Evolutionary conservation across 2,888 invertebrate species (phyloP), one percentile per base, ranked within the genome.

Genomic region (Belgica antarctica): DNA sequence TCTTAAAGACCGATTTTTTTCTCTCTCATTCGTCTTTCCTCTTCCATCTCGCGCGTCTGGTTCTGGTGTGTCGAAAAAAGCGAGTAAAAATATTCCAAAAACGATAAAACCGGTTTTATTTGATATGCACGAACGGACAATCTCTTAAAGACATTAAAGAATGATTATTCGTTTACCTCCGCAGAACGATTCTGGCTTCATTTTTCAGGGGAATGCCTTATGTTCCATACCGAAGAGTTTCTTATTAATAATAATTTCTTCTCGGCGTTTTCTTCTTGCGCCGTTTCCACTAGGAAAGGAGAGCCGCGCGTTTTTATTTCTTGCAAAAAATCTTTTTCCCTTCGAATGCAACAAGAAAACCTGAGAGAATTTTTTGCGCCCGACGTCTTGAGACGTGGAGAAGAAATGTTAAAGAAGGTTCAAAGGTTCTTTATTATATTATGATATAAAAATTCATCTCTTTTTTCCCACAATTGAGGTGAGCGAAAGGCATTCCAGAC

Each of bases 401-500:
- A 52, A 52, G 17, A 52, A 22, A 52, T 22, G 3, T 7, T 52
- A 22, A 27, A 28, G 24, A 63, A 8, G 36, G 63, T 63, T 63
- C 63, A 63, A 63, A 63, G 63, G 63, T 63, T 41, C 41, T 41
- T 63, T 63, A 52, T 52, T 52, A n/a, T n/a, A 52, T 52, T 52
- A 52, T n/a, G 52, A 52, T 52, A 52, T 52, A 52, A 52, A 52
- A 52, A 52, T 41, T 52, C 52, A 52, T 52, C n/a, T n/a, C n/a
- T n/a, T n/a, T n/a, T 52, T 52, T 52, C 52, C 52, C 52, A 52
- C 52, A 52, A 52, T 52, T 52, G 52, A 52, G 52, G 52, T 52
- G 52, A 17, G 22, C 41, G 41, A 41, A 52, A 52, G 22, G 52
- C 52, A 52, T 52, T 52, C 52, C 52, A 52, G 52, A 52, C 52